A percentile compares a stretch with the other conserved stretches of the same genome.
Evolutionary conservation across 2,888 invertebrate genomes (phyloP).

Genomic region (Selenia dentaria): DNA sequence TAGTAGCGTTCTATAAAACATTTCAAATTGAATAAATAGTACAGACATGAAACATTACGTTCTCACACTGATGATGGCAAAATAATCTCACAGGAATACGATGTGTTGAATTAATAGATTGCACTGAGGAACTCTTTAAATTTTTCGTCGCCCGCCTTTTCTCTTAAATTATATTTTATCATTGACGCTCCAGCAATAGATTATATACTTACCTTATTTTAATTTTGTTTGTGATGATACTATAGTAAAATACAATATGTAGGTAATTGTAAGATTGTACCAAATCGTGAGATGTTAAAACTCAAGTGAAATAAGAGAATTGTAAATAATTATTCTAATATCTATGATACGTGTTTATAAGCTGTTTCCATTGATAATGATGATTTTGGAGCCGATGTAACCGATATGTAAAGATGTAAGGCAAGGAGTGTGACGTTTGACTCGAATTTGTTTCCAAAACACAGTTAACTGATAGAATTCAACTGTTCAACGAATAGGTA

Average conservation of each 20-base stretch:
- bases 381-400: constrained; percentile 47
- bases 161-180: not conserved
- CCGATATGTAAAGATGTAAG: constrained; percentile 15
- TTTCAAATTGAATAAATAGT: too few relatives aligned
- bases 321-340: constrained; percentile 74
- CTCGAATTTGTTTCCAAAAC: constrained; percentile 22
- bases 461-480: constrained; percentile 34
- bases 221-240: constrained; percentile 24
- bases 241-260: constrained; percentile 16
- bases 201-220: constrained; percentile 26
- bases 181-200: constrained; percentile 28
- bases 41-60: too few relatives aligned
- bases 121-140: too few relatives aligned
- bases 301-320: constrained; percentile 58
- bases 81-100: too few relatives aligned
- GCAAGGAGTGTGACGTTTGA: constrained; percentile 13
- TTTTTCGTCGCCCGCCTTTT: too few relatives aligned
- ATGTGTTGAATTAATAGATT: too few relatives aligned
- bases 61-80: too few relatives aligned
- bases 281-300: constrained; percentile 59
- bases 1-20: too few relatives aligned
- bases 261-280: constrained; percentile 46
- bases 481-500: constrained; percentile 20
- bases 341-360: constrained; percentile 73
- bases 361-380: constrained; percentile 62